A percentile compares a stretch with the other conserved stretches of the same genome.
These are phyloP conservation scores for Terrapene triunguis DNA, from an alignment of 2,113 vertebrate species.

Conservation along the genomic window DNA sequence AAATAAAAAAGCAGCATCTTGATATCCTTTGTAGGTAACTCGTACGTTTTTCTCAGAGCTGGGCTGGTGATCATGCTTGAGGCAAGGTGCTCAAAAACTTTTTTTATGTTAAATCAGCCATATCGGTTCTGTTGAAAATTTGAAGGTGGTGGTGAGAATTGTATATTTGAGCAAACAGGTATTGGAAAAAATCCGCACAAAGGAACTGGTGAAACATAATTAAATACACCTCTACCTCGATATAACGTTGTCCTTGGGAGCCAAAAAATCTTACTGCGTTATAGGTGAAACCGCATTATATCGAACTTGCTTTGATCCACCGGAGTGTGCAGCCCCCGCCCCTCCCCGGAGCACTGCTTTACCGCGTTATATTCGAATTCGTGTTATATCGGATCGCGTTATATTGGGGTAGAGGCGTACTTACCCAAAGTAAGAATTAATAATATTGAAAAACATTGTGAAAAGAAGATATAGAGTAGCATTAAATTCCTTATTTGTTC, in stretches of 20 bases:
- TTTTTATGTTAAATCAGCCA: background rate
- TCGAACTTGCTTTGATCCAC: no score
- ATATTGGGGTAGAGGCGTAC: no score
- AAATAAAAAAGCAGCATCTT: background rate
- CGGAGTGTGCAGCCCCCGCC: no score
- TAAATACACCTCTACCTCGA: background rate
- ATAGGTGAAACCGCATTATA: no score
- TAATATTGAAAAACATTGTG: background rate
- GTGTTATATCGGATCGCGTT: no score
- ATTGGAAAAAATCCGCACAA: background rate
- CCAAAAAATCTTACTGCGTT: no score
- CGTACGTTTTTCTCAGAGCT: background rate
- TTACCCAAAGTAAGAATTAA: background rate
- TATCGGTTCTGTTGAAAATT: background rate
- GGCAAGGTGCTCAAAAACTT: background rate
- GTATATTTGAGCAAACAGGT: background rate
- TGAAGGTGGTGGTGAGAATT: background rate
- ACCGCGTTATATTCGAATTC: no score
- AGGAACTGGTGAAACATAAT: background rate
- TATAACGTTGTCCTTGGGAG: no score
- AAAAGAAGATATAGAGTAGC: background rate
- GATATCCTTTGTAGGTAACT: background rate
- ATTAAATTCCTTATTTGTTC: background rate
- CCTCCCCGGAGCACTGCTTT: no score
- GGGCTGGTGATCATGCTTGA: background rate